Conservation (phyloP, 1,140 invertebrate species). For the Eriocheir sinensis region DNA sequence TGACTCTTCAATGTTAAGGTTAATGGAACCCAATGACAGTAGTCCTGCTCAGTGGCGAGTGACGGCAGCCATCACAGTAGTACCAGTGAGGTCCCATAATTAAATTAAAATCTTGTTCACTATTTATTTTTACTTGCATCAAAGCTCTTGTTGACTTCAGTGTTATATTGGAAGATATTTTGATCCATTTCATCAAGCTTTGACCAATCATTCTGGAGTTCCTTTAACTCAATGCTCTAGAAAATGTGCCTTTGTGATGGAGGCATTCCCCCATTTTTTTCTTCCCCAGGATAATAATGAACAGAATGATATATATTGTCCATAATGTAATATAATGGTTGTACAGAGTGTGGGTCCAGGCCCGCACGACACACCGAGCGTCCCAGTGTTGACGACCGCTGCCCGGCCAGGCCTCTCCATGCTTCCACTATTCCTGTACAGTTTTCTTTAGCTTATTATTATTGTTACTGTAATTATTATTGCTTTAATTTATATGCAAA, state of each 20-base stretch:
- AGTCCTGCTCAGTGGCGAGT: not conserved
- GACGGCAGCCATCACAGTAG: conserved; percentile 20
- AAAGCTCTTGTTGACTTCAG: conserved; percentile 48
- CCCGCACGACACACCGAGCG: conserved; percentile 68
- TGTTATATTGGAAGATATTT: conserved; percentile 12
- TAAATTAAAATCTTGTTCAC: not conserved
- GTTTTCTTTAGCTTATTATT: conserved; percentile 75
- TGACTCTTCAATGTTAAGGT: conserved; percentile 10
- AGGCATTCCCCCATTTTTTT: conserved; percentile 63
- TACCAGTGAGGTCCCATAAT: not conserved
- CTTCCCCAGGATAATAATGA: conserved; percentile 60
- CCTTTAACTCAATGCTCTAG: conserved; percentile 61
- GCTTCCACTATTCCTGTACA: conserved; percentile 77
- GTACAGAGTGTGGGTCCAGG: conserved; percentile 59
- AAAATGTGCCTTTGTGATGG: conserved; percentile 75
- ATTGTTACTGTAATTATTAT: conserved; percentile 75
- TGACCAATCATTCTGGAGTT: conserved; percentile 53
- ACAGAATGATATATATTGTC: conserved; percentile 65
- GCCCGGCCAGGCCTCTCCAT: conserved; percentile 76
- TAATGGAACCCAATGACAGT: not conserved
- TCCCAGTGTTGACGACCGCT: conserved; percentile 72
- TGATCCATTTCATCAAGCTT: conserved; percentile 36
- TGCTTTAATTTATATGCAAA: conserved; percentile 78
- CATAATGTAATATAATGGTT: conserved; percentile 75
- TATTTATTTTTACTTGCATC: not conserved